These are phyloP conservation scores for Hephaestus fuliginosus DNA, from an alignment of 2,797 vertebrate species.

Conservation along the genomic window DNA sequence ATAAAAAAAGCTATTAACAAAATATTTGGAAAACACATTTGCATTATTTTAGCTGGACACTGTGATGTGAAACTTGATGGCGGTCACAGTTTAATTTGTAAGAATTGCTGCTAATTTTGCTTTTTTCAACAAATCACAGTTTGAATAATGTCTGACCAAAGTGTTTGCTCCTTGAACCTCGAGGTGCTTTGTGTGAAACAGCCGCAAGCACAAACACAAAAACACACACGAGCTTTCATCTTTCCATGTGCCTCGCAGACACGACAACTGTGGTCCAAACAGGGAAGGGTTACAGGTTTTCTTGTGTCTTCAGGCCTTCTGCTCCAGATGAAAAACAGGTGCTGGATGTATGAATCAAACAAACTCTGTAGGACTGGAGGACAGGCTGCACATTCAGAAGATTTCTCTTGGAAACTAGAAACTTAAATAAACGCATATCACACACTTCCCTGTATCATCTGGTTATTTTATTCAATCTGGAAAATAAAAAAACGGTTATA, in stretches of 20 bases:
- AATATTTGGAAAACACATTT: background rate
- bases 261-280: constrained; percentile 45
- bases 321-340: constrained; percentile 23
- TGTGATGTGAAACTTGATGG: too few species aligned
- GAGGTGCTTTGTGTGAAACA: constrained; percentile 20
- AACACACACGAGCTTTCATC: constrained; percentile 45
- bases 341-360: constrained; percentile 29
- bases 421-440: constrained; percentile 3
- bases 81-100: background rate
- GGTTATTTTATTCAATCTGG: background rate
- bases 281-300: constrained; percentile 40
- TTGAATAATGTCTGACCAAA: constrained; percentile 33
- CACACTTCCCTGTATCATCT: background rate
- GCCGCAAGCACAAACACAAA: constrained; percentile 27
- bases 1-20: too few species aligned
- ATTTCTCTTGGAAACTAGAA: constrained; percentile 27
- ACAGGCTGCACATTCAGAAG: constrained; percentile 7
- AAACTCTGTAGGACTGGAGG: background rate
- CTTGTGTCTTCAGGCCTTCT: constrained; percentile 43
- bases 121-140: constrained; percentile 28
- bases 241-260: constrained; percentile 31
- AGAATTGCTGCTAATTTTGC: constrained; percentile 7
- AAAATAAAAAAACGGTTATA: too few species aligned
- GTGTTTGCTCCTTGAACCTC: constrained; percentile 24
- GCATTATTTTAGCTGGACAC: background rate